These are phyloP conservation scores for Diabrotica balteata DNA, from an alignment of 2,888 invertebrate genomes.

Conservation along the genomic window DNA sequence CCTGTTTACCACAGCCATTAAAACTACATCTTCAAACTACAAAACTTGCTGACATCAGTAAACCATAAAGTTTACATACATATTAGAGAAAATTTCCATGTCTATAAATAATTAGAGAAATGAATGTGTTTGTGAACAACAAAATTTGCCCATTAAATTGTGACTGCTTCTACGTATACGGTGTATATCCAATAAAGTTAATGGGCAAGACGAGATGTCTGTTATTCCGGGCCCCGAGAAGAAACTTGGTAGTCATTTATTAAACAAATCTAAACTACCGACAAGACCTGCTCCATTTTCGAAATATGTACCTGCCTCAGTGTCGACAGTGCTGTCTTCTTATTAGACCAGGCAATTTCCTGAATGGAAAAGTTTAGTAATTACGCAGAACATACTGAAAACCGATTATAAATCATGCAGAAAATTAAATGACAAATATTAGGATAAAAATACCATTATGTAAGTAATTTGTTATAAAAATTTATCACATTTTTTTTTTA, in stretches of 20 bases:
- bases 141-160: slow-evolving; percentile 28
- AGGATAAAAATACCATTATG: too few relatives aligned
- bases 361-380: neutral
- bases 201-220: slow-evolving; percentile 47
- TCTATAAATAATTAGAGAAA: slow-evolving; percentile 28
- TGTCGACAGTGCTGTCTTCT: slow-evolving; percentile 17
- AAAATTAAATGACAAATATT: too few relatives aligned
- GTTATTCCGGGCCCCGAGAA: slow-evolving; percentile 36
- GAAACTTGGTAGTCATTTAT: slow-evolving; percentile 39
- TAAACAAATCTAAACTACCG: slow-evolving; percentile 33
- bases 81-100: slow-evolving; percentile 16
- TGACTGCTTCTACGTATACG: slow-evolving; percentile 25
- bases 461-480: too few relatives aligned
- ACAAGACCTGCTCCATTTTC: slow-evolving; percentile 41
- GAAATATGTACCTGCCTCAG: slow-evolving; percentile 39
- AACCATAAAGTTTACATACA: neutral
- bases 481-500: too few relatives aligned
- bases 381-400: too few relatives aligned
- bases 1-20: neutral
- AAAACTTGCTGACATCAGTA: slow-evolving; percentile 4
- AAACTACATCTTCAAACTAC: slow-evolving; percentile 3
- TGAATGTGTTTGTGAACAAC: slow-evolving; percentile 32
- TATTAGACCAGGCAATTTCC: slow-evolving; percentile 4
- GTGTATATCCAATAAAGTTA: slow-evolving; percentile 50
- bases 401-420: too few relatives aligned